Evolutionary conservation across 1,140 invertebrate species (phyloP), one percentile per base, ranked within the genome.

Genomic region (Hormaphis cornu): DNA sequence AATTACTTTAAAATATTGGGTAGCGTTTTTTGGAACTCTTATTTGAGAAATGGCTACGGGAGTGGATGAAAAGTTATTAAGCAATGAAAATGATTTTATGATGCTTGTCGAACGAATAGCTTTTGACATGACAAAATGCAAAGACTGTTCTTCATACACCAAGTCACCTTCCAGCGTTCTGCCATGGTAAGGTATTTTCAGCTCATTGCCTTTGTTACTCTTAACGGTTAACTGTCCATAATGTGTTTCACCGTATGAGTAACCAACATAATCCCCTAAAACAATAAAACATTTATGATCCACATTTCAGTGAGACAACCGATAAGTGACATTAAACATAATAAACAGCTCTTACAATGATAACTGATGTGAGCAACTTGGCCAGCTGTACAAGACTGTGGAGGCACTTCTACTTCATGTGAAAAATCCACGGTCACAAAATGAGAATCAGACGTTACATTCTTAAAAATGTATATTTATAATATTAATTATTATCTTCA

Each of bases 101-200:
- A 66, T 66, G 14, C 61, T 66, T 14, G 61, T 66, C 10, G 61
- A 66, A 50, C 44, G 61, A n/a, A 66, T 66, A 26, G 61, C 61
- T 66, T 66, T 66, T 18, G 61, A 66, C 61, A 66, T 66, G 9
- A 66, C 61, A 50, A 66, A 66, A 50, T 66, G 61, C 30, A 66
- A 33, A 3, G 61, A 46, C 22, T 66, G 40, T 66, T 66, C 42
- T 48, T 66, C 61, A 24, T 66, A 66, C 9, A 48, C 44, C 28
- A 66, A 50, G 33, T 66, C 61, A 35, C 61, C 61, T 16, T 48
- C 61, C 8, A 66, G 7, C 24, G 61, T 66, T 35, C 61, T 46
- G 6, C 61, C 61, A n/a, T 48, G 28, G 18, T 66, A 66, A 22
- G 61, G 61, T 35, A 66, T 66, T 14, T 48, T 48, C 1, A 66